Percentiles rank a stretch among this genome's conserved stretches.
These are phyloP conservation scores for Lasioglossum figueresi DNA, from an alignment of 2,888 invertebrate genomes.

Conservation along the genomic window DNA sequence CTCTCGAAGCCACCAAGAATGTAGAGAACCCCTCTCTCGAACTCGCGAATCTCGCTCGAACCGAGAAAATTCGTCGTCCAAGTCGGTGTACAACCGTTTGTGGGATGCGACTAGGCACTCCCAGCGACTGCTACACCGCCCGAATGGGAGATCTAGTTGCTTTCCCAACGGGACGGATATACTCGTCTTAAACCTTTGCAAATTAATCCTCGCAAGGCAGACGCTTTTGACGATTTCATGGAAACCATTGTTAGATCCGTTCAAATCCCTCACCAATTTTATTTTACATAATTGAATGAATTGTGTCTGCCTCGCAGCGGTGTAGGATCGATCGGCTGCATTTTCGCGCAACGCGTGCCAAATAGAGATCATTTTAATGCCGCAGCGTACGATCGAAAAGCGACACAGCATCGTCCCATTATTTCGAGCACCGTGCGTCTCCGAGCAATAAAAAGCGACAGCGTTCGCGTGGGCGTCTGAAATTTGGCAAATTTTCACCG, in stretches of 20 bases:
- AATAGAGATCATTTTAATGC: not conserved
- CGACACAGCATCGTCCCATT: not conserved
- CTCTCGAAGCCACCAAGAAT: conserved; percentile 20
- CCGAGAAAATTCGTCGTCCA: conserved; percentile 23
- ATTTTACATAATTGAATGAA: not conserved
- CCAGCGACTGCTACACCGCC: not conserved
- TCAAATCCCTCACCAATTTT: not conserved
- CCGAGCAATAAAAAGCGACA: not conserved
- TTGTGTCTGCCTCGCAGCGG: not conserved
- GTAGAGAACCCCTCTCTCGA: conserved; percentile 32
- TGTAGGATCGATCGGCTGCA: not conserved
- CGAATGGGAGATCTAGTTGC: not conserved
- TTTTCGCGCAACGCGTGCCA: too few species aligned
- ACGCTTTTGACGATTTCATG: not conserved
- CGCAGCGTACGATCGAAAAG: not conserved
- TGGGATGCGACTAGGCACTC: not conserved
- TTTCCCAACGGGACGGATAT: not conserved
- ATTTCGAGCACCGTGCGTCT: not conserved
- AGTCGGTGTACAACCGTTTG: not conserved
- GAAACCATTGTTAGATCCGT: not conserved
- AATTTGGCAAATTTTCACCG: conserved; percentile 10
- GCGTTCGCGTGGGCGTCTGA: not conserved
- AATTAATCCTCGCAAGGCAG: not conserved
- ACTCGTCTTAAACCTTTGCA: not conserved
- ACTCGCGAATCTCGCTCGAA: conserved; percentile 10